A percentile compares a stretch with the other conserved stretches of the same genome.
Evolutionary conservation across 1,140 invertebrate genomes (phyloP).

Genomic region (Bombus ignitus): DNA sequence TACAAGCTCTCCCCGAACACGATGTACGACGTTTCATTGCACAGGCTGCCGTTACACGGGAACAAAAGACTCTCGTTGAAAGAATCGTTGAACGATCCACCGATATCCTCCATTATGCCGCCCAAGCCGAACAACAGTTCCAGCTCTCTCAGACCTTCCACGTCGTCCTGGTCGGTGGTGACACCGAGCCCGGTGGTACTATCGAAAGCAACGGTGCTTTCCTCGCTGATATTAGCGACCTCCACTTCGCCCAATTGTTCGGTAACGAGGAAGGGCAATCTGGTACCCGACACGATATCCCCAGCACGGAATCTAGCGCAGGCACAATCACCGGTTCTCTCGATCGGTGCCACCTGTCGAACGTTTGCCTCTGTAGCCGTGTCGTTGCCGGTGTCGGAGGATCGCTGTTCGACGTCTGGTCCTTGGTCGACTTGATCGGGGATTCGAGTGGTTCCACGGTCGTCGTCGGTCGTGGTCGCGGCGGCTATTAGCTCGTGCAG

Average conservation of each 20-base stretch:
- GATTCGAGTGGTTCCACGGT: background rate
- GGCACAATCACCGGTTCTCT: background rate
- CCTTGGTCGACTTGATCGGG: slow-evolving; percentile 2
- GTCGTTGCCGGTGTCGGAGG: background rate
- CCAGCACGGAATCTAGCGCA: slow-evolving; percentile 25
- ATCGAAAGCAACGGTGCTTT: slow-evolving; percentile 6
- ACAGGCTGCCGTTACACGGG: slow-evolving; percentile 66
- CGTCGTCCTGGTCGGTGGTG: slow-evolving; percentile 48
- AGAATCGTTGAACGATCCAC: slow-evolving; percentile 65
- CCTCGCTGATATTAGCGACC: slow-evolving; percentile 13
- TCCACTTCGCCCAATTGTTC: slow-evolving; percentile 18
- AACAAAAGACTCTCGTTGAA: slow-evolving; percentile 67
- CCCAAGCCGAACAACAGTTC: slow-evolving; percentile 74
- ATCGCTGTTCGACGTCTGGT: background rate
- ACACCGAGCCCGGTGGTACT: slow-evolving; percentile 7
- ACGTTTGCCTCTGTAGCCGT: background rate
- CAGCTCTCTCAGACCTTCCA: slow-evolving; percentile 58
- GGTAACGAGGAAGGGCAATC: background rate
- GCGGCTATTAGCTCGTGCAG: background rate
- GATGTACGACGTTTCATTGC: slow-evolving; percentile 71
- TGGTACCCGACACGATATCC: slow-evolving; percentile 7
- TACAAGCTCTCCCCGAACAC: slow-evolving; percentile 84
- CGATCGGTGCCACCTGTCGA: background rate
- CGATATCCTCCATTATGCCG: slow-evolving; percentile 73
- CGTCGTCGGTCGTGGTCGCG: background rate